Evolutionary conservation across 2,113 vertebrate species (phyloP).

Genomic region (Delphinapterus leucas): DNA sequence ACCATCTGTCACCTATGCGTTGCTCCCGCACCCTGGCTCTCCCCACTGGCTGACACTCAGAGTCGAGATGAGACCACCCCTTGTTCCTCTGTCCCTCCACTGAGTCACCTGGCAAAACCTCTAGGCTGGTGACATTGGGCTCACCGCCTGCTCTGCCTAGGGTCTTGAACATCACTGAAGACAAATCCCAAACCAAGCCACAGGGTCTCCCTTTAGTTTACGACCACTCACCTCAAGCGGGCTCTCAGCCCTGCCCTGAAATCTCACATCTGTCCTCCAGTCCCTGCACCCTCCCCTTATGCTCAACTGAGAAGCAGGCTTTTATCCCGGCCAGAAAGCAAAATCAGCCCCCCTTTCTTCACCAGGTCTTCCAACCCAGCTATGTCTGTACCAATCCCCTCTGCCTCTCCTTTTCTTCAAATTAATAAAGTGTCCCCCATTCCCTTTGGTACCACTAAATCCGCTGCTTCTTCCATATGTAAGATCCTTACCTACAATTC

Average conservation of each 20-base stretch:
- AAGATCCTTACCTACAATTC: background rate
- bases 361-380: background rate
- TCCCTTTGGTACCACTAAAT: background rate
- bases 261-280: fast-evolving
- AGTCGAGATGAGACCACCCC: background rate
- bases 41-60: background rate
- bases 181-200: background rate
- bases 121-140: fast-evolving
- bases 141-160: background rate
- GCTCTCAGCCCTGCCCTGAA: background rate
- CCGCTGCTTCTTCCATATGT: background rate
- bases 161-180: too few relatives aligned
- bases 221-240: background rate
- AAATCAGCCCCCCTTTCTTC: background rate
- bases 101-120: background rate
- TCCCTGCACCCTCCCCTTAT: background rate
- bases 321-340: background rate
- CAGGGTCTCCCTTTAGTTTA: fast-evolving
- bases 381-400: background rate
- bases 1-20: fast-evolving
- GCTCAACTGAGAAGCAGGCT: background rate
- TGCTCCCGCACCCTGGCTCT: background rate
- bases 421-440: background rate
- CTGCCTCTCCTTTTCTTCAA: background rate
- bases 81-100: background rate